Evolutionary conservation across 2,888 invertebrate species (phyloP), one percentile per base, ranked within the genome.

Genomic region (Disparrhopalites patrizii): DNA sequence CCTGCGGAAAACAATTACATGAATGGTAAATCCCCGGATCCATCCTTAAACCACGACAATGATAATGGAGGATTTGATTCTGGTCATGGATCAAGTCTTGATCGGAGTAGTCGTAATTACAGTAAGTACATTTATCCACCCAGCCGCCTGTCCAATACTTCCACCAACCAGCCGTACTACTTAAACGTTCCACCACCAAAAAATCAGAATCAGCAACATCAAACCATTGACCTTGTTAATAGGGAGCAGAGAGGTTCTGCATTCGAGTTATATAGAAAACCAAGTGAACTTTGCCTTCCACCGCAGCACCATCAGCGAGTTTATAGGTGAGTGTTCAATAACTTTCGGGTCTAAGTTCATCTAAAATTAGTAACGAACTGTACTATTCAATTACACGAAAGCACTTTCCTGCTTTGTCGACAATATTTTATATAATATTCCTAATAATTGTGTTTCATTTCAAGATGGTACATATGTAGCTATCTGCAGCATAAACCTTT

Each of bases 251-350:
- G 93, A 62, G 93, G 93, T 30, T 93, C 93, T 70, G 95, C 95
- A n/a, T 94, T 95, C 79, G 94, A 94, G 80, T 82, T 94, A 69
- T 95, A 94, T 79, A 86, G 93, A 73, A 94, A 94, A 80, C 93
- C 93, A 10, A 86, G 62, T 58, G 68, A 90, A 60, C 76, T 77
- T 62, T 77, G 77, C 40, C 69, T 76, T 25, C 65, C 68, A 33
- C 68, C 75, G n/a, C 65, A 65, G 43, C 73, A 74, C 62, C 77
- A 77, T 70, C 78, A 77, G 58, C 69, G 77, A 56, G 78, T 65
- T 18, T 65, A 33, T 36, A 47, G 65, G 51, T 65, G 52, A 27
- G 13, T 54, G 15, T 36, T 36, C 7, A 36, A 36, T 10, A 36
- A n/a, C n/a, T n/a, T n/a, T n/a, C n/a, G n/a, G n/a, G n/a, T n/a